Evolutionary conservation across 2,113 vertebrate genomes (phyloP).

Genomic region (Dasyornis broadbenti): DNA sequence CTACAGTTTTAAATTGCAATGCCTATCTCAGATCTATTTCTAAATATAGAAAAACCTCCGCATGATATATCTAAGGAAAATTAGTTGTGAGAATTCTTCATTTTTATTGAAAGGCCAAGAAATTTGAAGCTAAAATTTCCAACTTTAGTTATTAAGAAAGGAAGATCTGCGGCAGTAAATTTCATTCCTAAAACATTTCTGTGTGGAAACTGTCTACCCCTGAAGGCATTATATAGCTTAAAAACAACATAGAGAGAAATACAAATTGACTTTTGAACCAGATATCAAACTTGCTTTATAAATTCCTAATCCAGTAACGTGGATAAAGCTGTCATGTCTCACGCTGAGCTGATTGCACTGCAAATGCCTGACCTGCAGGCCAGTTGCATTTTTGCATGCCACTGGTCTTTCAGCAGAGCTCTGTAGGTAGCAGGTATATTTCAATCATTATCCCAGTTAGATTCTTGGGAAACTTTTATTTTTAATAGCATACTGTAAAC

Average conservation of each 20-base stretch:
- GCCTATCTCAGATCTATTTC: not conserved
- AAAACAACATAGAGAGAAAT: not conserved
- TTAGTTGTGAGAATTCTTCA: not conserved
- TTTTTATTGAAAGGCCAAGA: not conserved
- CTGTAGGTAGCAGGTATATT: not conserved
- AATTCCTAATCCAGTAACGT: not conserved
- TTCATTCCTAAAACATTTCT: not conserved
- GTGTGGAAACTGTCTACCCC: not conserved
- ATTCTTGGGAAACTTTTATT: not conserved
- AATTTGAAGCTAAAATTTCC: not conserved
- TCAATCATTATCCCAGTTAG: not conserved
- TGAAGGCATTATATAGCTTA: not conserved
- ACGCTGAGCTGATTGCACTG: not conserved
- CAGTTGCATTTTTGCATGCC: not conserved
- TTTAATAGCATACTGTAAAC: not conserved
- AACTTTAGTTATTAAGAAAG: not conserved
- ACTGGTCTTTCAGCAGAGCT: not conserved
- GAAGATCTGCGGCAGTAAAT: not conserved
- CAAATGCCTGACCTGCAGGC: not conserved
- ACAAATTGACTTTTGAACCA: not conserved
- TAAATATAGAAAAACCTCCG: rapidly evolving
- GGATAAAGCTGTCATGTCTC: not conserved
- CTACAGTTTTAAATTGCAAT: not conserved
- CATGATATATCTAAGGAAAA: not conserved
- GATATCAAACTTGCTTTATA: not conserved